Conservation (phyloP, 2,797 vertebrate genomes). For the Emys orbicularis region DNA sequence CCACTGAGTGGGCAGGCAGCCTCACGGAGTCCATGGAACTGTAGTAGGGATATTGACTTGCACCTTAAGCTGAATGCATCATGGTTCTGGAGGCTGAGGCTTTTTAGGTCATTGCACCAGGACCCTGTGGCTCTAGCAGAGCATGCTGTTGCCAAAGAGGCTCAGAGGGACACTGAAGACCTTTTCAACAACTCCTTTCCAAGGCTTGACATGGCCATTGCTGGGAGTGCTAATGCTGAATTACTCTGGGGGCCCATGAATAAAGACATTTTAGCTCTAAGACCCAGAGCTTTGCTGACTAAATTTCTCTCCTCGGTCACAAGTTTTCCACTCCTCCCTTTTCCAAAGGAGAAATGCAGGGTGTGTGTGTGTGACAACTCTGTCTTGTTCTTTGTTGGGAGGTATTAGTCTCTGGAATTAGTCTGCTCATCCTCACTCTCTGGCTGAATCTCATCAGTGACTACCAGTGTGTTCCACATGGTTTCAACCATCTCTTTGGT, state of each 20-base stretch:
- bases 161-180: background rate
- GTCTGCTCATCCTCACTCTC: background rate
- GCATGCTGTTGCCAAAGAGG: background rate
- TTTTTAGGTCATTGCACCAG: background rate
- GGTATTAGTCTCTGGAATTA: background rate
- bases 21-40: background rate
- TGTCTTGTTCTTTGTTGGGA: background rate
- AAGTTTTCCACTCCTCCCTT: background rate
- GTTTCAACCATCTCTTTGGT: background rate
- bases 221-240: background rate
- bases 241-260: background rate
- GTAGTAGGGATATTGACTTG: background rate
- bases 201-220: background rate
- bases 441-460: background rate
- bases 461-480: background rate
- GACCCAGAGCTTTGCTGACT: background rate
- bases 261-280: background rate
- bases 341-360: background rate
- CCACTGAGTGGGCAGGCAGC: background rate
- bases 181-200: background rate
- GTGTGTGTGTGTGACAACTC: background rate
- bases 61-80: too few species aligned
- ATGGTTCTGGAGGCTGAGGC: background rate
- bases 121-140: background rate
- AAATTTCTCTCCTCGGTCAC: background rate